Percentiles rank a stretch among this genome's conserved stretches.
These are phyloP conservation scores for Lanius collurio DNA, from an alignment of 2,113 vertebrate species.

Conservation along the genomic window DNA sequence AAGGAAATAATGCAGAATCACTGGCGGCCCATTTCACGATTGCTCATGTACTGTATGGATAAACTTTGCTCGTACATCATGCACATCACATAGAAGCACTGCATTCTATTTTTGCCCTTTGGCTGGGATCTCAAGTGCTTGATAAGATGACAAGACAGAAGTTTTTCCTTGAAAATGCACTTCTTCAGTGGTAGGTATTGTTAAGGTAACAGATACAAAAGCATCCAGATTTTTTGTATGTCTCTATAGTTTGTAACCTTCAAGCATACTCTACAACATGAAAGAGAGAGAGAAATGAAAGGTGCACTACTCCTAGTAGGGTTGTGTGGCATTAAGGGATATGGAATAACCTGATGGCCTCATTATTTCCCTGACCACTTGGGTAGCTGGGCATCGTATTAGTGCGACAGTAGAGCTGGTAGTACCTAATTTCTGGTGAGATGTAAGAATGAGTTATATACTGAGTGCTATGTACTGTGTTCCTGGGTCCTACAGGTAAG, in stretches of 20 bases:
- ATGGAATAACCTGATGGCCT: not conserved
- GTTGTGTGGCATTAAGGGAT: not conserved
- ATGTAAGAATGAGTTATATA: not conserved
- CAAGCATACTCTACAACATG: not conserved
- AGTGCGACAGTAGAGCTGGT: not conserved
- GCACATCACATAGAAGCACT: not conserved
- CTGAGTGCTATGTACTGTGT: not conserved
- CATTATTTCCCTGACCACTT: not conserved
- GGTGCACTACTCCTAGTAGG: not conserved
- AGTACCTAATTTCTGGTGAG: not conserved
- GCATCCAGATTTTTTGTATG: not conserved
- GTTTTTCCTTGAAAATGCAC: not conserved
- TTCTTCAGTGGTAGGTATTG: not conserved
- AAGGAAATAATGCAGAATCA: not conserved
- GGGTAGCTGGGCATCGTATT: not conserved
- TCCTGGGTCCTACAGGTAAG: not conserved
- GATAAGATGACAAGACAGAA: not conserved
- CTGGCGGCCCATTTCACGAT: not conserved
- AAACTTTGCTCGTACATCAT: not conserved
- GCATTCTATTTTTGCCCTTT: not conserved
- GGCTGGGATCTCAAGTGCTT: not conserved
- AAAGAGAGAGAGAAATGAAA: not conserved
- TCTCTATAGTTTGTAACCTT: not conserved
- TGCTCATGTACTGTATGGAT: not conserved
- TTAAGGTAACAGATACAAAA: not conserved